phyloP scores from a whole-genome alignment of 2,113 vertebrate species.

The Atractosteus spatula region DNA sequence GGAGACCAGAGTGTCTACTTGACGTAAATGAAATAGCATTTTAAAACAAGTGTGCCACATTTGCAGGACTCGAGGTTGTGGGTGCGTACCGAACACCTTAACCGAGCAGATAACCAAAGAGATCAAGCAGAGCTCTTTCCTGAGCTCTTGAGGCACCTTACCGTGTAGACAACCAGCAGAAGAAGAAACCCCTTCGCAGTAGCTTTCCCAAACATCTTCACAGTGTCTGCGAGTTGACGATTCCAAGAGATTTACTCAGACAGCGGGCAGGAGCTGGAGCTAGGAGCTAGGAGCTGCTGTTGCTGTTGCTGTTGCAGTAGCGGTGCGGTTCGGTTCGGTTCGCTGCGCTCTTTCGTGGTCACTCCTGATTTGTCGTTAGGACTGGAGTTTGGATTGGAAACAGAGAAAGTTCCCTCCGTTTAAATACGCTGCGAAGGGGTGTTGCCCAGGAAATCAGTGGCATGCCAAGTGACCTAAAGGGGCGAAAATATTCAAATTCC shows the following conservation, averaged over 20 bases:
- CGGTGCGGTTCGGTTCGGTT: not conserved
- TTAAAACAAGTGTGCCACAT: too few species aligned
- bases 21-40: too few species aligned
- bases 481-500: slow-evolving; percentile 47
- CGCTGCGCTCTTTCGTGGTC: slow-evolving; percentile 4
- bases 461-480: slow-evolving; percentile 40
- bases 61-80: too few species aligned
- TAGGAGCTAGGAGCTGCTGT: not conserved
- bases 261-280: too few species aligned
- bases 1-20: too few species aligned
- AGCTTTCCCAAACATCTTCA: slow-evolving; percentile 38
- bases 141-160: slow-evolving; percentile 26
- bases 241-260: slow-evolving; percentile 3
- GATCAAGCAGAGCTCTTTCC: too few species aligned
- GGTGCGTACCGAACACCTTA: too few species aligned
- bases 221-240: not conserved
- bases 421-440: slow-evolving; percentile 53
- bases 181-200: slow-evolving; percentile 25
- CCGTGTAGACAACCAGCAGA: slow-evolving; percentile 33
- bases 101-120: too few species aligned
- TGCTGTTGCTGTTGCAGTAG: too few species aligned
- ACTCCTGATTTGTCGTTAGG: not conserved
- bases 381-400: slow-evolving; percentile 29
- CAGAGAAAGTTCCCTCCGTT: slow-evolving; percentile 28
- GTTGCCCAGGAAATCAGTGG: slow-evolving; percentile 45